Evolutionary conservation across 2,113 vertebrate genomes (phyloP), one percentile per base, ranked within the genome.

Genomic region (Gymnobelideus leadbeateri): DNA sequence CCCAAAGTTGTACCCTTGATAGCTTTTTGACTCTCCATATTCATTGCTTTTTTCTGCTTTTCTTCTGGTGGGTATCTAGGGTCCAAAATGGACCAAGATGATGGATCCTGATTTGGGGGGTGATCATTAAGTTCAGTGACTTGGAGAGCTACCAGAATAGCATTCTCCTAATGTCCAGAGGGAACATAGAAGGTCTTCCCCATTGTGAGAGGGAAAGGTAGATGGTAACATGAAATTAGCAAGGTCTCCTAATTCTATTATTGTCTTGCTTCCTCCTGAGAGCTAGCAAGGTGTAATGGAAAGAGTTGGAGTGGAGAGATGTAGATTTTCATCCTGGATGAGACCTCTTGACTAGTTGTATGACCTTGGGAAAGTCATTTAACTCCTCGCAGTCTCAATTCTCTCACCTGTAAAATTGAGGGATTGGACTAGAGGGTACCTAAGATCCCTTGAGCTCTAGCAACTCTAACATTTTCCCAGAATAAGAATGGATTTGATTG

Each of bases 11-110:
- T 95, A 91, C 90, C 7, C 25, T 51, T 2, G 92, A 92, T 92
- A 91, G 50, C 16, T 77, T 94, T 96, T 95, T 91, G 95, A 95
- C 51, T 97, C 52, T 21, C 4, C 43, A 94, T 57, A 46, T 95
- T 77, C n/a, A 93, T 12, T 84, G 19, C 84, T 92, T 94, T 77
- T 89, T 91, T 93, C 90, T 89, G 52, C 53, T 89, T 95, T 94
- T 93, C 90, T 97, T 95, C 95, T 77, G 54, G 90, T 47, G 55
- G 11, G 95, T 47, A 53, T 94, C 89, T 92, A 93, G 55, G n/a
- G 61, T 94, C 89, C 93, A 55, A 51, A 94, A 57, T 7, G 92
- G 91, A 52, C 94, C 91, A 95, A 90, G 84, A 95, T 91, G 95
- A 97, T 89, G 93, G 89, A 96, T 57, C 26, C 54, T 93, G 92